phyloP scores from a whole-genome alignment of 2,888 invertebrate genomes.

The Leptinotarsa rubiginosa region DNA sequence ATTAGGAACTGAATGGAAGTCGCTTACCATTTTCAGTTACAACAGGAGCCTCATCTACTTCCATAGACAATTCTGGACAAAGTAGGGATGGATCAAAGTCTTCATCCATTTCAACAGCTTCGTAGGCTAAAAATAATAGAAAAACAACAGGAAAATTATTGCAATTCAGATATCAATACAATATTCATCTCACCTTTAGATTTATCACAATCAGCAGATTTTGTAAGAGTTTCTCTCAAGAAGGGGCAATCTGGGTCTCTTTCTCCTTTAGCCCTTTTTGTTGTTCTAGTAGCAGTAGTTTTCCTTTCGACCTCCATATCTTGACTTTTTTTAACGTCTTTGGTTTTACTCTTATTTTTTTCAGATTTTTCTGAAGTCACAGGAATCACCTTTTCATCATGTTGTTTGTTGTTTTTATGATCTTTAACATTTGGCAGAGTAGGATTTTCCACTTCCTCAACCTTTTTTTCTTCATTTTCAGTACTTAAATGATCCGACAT shows the following conservation, averaged over 20 bases:
- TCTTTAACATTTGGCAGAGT: background rate
- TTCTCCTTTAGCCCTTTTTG: slow-evolving; percentile 9
- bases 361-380: background rate
- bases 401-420: background rate
- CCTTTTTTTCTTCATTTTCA: slow-evolving; percentile 5
- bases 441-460: slow-evolving; percentile 1
- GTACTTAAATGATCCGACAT: background rate
- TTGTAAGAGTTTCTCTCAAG: slow-evolving; percentile 39
- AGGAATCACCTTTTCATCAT: slow-evolving; percentile 3
- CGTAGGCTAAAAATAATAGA: slow-evolving; percentile 30
- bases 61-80: slow-evolving; percentile 63
- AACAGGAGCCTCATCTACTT: slow-evolving; percentile 60
- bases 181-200: slow-evolving; percentile 17
- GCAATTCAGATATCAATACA: background rate
- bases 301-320: slow-evolving; percentile 3
- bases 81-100: slow-evolving; percentile 60
- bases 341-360: background rate
- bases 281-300: background rate
- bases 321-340: background rate
- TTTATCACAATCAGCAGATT: slow-evolving; percentile 25
- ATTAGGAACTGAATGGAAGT: background rate
- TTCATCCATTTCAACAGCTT: slow-evolving; percentile 45
- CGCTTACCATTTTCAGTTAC: slow-evolving; percentile 50
- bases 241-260: slow-evolving; percentile 28
- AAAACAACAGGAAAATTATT: background rate